Evolutionary conservation across 1,140 invertebrate genomes (phyloP).

Genomic region (Anagrus nilaparvatae): DNA sequence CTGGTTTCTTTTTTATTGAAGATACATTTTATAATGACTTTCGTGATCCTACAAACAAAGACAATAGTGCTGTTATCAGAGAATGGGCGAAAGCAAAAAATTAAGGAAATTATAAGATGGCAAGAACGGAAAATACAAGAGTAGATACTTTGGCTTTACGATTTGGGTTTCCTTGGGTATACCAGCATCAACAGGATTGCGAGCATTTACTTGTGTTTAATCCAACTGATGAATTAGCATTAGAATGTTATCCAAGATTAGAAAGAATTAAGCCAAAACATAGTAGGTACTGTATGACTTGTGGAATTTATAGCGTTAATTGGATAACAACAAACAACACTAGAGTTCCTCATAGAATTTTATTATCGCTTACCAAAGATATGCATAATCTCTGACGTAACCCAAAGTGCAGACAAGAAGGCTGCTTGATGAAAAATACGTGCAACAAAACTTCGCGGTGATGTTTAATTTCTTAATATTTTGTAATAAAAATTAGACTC

Average conservation of each 20-base stretch:
- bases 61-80: slow-evolving; percentile 54
- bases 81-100: slow-evolving; percentile 50
- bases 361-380: too few species aligned
- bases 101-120: slow-evolving; percentile 46
- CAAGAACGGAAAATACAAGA: slow-evolving; percentile 49
- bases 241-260: slow-evolving; percentile 44
- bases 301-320: slow-evolving; percentile 38
- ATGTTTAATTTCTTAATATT: too few species aligned
- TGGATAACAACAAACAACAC: slow-evolving; percentile 51
- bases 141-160: slow-evolving; percentile 54
- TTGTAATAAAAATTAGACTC: too few species aligned
- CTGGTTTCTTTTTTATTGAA: slow-evolving; percentile 70
- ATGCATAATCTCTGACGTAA: too few species aligned
- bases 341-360: slow-evolving; percentile 52
- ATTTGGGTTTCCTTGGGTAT: slow-evolving; percentile 72
- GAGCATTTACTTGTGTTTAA: slow-evolving; percentile 73
- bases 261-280: slow-evolving; percentile 33
- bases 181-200: slow-evolving; percentile 80
- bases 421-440: too few species aligned
- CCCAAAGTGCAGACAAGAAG: too few species aligned
- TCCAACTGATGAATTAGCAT: slow-evolving; percentile 37
- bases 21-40: slow-evolving; percentile 70
- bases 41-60: slow-evolving; percentile 45
- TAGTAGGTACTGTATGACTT: slow-evolving; percentile 45
- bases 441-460: too few species aligned